These are phyloP conservation scores for Conger conger DNA, from an alignment of 2,113 vertebrate species.

Conservation along the genomic window DNA sequence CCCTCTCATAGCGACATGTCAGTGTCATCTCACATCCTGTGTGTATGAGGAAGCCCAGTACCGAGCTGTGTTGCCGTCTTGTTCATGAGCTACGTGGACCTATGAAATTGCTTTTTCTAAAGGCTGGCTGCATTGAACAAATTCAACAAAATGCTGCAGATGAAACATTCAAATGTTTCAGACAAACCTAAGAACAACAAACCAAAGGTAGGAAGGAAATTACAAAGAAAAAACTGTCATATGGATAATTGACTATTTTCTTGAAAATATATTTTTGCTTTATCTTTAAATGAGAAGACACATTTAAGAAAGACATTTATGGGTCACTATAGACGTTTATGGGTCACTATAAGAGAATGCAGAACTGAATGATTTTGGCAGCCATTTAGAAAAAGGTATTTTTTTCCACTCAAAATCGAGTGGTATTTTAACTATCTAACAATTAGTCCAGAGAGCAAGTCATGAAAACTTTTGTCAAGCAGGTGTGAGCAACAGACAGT, in stretches of 20 bases:
- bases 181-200: conserved; percentile 79
- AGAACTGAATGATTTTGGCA: too few species aligned
- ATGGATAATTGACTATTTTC: not conserved
- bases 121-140: not conserved
- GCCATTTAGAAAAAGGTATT: too few species aligned
- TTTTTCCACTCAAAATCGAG: too few species aligned
- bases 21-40: conserved; percentile 44
- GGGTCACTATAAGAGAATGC: too few species aligned
- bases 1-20: not conserved
- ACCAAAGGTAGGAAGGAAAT: conserved; percentile 73
- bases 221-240: not conserved
- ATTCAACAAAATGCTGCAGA: conserved; percentile 73
- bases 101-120: not conserved
- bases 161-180: conserved; percentile 78
- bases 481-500: not conserved
- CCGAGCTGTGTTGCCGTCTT: not conserved
- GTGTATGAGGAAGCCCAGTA: conserved; percentile 40
- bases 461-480: not conserved
- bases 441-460: not conserved
- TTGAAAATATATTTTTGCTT: too few species aligned
- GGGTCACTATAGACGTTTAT: too few species aligned
- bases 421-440: not conserved
- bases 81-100: not conserved
- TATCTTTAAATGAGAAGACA: too few species aligned
- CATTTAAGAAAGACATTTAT: too few species aligned